phyloP scores from a whole-genome alignment of 2,113 vertebrate species.

The Phylloscopus trochilus region DNA sequence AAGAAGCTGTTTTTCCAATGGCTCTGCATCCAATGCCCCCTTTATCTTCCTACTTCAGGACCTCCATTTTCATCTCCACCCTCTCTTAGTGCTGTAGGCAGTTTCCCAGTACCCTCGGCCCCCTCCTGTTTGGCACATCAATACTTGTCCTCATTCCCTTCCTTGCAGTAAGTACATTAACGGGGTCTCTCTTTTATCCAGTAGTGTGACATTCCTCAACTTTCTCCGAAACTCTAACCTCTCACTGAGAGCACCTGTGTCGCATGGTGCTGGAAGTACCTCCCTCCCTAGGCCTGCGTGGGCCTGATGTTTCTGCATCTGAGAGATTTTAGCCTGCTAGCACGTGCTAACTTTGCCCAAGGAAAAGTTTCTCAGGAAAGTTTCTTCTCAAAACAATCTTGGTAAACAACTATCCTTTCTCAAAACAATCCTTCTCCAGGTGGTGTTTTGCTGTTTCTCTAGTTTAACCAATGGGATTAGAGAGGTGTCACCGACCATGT shows the following conservation, averaged over 20 bases:
- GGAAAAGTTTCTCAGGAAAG: too few relatives aligned
- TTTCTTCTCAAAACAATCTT: too few relatives aligned
- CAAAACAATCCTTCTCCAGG: too few relatives aligned
- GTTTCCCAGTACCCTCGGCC: not conserved
- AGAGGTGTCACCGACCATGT: too few relatives aligned
- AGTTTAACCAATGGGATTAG: too few relatives aligned
- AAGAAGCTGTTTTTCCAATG: not conserved
- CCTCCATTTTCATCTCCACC: not conserved
- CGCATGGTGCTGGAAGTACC: rapidly evolving
- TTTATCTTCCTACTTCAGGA: not conserved
- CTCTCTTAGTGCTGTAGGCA: not conserved
- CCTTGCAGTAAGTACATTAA: not conserved
- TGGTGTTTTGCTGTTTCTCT: too few relatives aligned
- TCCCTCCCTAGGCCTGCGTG: not conserved
- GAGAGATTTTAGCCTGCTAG: too few relatives aligned
- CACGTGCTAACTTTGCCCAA: too few relatives aligned
- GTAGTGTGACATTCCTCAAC: not conserved
- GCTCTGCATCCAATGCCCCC: not conserved
- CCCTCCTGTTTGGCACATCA: rapidly evolving
- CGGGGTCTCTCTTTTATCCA: not conserved
- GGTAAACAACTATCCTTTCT: too few relatives aligned
- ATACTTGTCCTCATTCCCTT: not conserved
- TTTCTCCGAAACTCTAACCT: not conserved
- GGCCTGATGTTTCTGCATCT: too few relatives aligned
- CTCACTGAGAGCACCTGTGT: not conserved